Percentiles rank a stretch among this genome's conserved stretches.
phyloP scores from a whole-genome alignment of 2,888 invertebrate species.

The Hylaea fasciaria region DNA sequence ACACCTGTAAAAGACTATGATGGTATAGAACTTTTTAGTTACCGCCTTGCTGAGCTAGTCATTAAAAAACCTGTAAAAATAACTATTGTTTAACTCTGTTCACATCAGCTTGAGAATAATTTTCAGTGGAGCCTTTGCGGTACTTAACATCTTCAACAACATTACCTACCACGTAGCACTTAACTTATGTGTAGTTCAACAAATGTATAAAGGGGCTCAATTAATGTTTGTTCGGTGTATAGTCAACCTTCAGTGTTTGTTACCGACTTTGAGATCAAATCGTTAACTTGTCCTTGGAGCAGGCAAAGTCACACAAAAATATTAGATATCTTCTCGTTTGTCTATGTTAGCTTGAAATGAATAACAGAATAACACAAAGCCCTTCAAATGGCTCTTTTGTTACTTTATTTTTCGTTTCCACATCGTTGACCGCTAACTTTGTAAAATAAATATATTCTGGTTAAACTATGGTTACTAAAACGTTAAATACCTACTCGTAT shows the following conservation, averaged over 20 bases:
- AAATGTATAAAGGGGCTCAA: not conserved
- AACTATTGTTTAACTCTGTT: no score
- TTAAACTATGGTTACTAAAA: not conserved
- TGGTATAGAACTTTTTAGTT: no score
- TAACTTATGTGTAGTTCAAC: not conserved
- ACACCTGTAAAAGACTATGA: no score
- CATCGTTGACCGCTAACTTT: not conserved
- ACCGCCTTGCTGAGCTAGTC: no score
- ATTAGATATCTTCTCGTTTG: slow-evolving; percentile 4
- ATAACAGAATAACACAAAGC: not conserved
- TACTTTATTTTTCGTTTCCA: not conserved
- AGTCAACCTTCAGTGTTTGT: slow-evolving; percentile 10
- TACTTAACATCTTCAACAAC: no score
- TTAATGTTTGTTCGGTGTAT: not conserved
- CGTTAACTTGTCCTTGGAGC: slow-evolving; percentile 9
- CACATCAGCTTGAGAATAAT: no score
- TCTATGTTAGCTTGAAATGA: not conserved
- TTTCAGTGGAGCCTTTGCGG: no score
- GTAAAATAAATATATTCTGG: not conserved
- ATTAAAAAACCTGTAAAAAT: no score
- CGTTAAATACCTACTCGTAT: not conserved
- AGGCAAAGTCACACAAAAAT: slow-evolving; percentile 1
- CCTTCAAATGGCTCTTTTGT: not conserved
- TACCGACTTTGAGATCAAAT: slow-evolving; percentile 19
- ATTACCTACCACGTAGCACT: no score